Conservation (phyloP, 2,113 vertebrate genomes). For the Sula dactylatra region DNA sequence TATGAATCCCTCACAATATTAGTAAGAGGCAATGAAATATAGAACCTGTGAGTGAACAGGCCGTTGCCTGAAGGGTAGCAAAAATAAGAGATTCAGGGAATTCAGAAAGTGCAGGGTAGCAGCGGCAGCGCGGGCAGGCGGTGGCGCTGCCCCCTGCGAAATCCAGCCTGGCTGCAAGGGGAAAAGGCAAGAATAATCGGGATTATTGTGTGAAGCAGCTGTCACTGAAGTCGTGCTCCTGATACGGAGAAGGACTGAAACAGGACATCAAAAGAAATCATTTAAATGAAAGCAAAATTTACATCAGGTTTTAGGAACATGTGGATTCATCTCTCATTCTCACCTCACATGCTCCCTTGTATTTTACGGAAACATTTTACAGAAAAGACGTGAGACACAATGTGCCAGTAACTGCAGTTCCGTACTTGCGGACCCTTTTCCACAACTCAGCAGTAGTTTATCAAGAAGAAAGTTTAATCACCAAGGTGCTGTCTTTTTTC, state of each 20-base stretch:
- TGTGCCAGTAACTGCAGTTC: not conserved
- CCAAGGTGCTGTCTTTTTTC: not conserved
- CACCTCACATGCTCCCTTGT: not conserved
- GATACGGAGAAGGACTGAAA: not conserved
- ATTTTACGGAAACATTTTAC: not conserved
- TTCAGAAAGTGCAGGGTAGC: rapidly evolving
- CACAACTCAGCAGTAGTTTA: not conserved
- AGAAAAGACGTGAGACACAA: not conserved
- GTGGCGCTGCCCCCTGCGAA: constrained; percentile 31
- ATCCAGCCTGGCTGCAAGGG: not conserved
- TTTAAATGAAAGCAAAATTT: not conserved
- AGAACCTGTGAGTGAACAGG: rapidly evolving
- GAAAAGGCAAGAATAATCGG: not conserved
- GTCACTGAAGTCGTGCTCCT: no score
- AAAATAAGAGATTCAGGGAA: rapidly evolving
- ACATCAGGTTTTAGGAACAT: not conserved
- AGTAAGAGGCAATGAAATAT: rapidly evolving
- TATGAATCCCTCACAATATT: rapidly evolving
- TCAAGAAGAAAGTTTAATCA: not conserved
- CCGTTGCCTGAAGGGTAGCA: rapidly evolving
- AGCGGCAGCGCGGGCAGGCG: not conserved
- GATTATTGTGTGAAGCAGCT: not conserved
- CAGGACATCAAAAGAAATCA: not conserved
- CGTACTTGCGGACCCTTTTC: rapidly evolving
- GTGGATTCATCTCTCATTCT: not conserved